Percentiles rank a stretch among this genome's conserved stretches.
Conservation (phyloP, 2,113 vertebrate species). For the Phyllostomus hastatus region DNA sequence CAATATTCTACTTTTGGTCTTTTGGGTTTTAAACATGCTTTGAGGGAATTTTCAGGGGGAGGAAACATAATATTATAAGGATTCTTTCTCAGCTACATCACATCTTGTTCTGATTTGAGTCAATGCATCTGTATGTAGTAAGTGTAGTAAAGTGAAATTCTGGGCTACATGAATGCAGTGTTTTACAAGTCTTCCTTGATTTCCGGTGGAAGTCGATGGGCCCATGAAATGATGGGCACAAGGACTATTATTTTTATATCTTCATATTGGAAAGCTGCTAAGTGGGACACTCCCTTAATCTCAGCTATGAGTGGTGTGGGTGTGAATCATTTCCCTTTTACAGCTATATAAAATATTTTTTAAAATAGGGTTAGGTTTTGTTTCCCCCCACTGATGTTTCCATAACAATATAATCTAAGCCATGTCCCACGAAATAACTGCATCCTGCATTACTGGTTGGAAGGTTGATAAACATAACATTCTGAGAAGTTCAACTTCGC, state of each 20-base stretch:
- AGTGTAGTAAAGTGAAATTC: conserved; percentile 43
- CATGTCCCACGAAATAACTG: background rate
- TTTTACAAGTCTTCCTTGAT: conserved; percentile 70
- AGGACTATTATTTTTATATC: conserved; percentile 52
- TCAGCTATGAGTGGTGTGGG: conserved; percentile 8
- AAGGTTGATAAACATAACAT: conserved; percentile 46
- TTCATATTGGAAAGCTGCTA: conserved; percentile 56
- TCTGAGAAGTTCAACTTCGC: conserved; percentile 45
- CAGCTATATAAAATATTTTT: conserved; percentile 13
- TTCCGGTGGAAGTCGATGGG: conserved; percentile 65
- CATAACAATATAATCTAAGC: conserved; percentile 39
- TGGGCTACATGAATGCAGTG: conserved; percentile 23
- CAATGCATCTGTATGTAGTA: conserved; percentile 50
- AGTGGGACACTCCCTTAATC: conserved; percentile 37
- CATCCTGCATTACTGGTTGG: conserved; percentile 21
- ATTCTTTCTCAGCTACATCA: conserved; percentile 78
- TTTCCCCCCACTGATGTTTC: background rate
- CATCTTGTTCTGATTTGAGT: conserved; percentile 79
- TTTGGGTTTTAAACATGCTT: conserved; percentile 66
- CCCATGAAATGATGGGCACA: conserved; percentile 48
- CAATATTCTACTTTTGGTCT: conserved; percentile 38
- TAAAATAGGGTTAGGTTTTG: background rate
- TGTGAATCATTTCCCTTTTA: conserved; percentile 47
- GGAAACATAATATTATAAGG: conserved; percentile 64
- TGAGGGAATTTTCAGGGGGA: conserved; percentile 50